Evolutionary conservation across 2,113 vertebrate species (phyloP), one percentile per base, ranked within the genome.

Genomic region (Vidua chalybeata): DNA sequence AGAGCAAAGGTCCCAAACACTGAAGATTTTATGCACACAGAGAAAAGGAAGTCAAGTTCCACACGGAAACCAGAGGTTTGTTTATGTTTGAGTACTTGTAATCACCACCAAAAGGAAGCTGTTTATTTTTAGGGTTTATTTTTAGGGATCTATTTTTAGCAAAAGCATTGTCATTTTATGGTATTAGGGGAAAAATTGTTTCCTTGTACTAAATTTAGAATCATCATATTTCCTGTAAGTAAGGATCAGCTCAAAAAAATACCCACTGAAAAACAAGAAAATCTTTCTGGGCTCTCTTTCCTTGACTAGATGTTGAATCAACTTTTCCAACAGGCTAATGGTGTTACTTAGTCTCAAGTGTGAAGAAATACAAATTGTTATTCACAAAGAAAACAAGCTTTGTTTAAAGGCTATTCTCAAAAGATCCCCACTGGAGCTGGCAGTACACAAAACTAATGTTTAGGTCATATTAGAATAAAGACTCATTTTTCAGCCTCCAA

Each of bases 91-190:
- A 83, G 27, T 76, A 68, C 45, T 87, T 81, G 51, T 23, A 80
- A 84, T 88, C 88, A 75, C 54, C 10, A 55, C 75, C 61, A 94
- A 81, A 90, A 93, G 92, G 94, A 97, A 97, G 90, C 61, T 63
- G 75, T 39, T 35, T 35, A 35, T 35, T 35, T 35, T 35, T 35
- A 35, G 24, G 46, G 39, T 81, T 93, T 97, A 96, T 96, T 96
- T 95, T 77, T 75, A 90, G 72, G 76, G 24, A 85, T 88, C 88
- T 93, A 95, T 91, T 96, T 96, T 90, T 94, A 95, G 63, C 39
- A 7, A 86, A 74, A 78, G 64, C 28, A 74, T 76, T 91, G 78
- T 80, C 81, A 73, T 89, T 86, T 93, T 59, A 84, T 69, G 52
- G 64, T 90, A 95, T 46, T 80, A 77, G 46, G 58, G 72, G 18